Evolutionary conservation across 2,888 invertebrate species (phyloP), one percentile per base, ranked within the genome.

Genomic region (Hyppa rectilinea): DNA sequence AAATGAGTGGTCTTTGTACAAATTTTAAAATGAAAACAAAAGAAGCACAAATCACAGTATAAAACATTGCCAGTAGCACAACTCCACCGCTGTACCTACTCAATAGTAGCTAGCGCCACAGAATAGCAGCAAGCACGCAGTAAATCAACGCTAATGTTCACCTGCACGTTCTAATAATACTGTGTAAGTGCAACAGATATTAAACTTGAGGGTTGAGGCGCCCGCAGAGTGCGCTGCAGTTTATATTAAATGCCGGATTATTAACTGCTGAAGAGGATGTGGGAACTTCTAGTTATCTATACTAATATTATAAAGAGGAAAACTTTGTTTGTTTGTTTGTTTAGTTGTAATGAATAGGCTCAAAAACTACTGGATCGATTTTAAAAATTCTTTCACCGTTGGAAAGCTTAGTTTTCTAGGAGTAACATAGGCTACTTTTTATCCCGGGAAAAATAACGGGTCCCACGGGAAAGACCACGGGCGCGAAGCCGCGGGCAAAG

Each of bases 91-190:
- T 20, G 23, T 50, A 20, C 40, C n/a, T n/a, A n/a, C n/a, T n/a
- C n/a, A n/a, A n/a, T n/a, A n/a, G n/a, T n/a, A n/a, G n/a, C n/a
- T n/a, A n/a, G n/a, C n/a, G n/a, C n/a, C n/a, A n/a, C n/a, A 26
- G 14, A 29, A 31, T 10, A 31, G 55, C 23, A 69, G 77, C 29
- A 1, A 31, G 50, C 34, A 23, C 43, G 50, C 71, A 73, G 58
- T 73, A 78, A 80, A 80, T 82, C 85, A 85, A 69, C 45, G 63
- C 71, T 82, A 75, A 85, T 70, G 66, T 75, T 64, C 71, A 71
- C 81, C 71, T 78, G 79, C 62, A 71, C 70, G 53, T 60, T 82
- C 59, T 74, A 82, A 75, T 76, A 72, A 71, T 74, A 63, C n/a
- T 56, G 58, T 52, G 77, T 65, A 61, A 59, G 64, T 50, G 77